A percentile compares a stretch with the other conserved stretches of the same genome.
phyloP scores from a whole-genome alignment of 1,140 invertebrate species.

The Limonius californicus region DNA sequence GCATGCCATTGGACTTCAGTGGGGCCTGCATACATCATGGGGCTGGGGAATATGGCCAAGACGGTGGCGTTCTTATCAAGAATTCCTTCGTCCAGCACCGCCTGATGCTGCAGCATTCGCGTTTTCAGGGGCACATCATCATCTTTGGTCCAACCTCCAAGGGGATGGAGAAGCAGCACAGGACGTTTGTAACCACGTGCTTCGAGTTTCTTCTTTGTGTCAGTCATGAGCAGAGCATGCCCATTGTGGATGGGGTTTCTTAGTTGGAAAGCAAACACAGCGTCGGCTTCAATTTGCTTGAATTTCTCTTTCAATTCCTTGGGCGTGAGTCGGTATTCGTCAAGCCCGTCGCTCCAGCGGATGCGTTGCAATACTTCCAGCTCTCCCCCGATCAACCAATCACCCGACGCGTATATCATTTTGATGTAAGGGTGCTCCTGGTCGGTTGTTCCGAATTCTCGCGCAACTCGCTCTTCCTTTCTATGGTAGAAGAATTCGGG shows the following conservation, averaged over 20 bases:
- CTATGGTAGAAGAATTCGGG: conserved; percentile 94
- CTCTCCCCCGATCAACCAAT: conserved; percentile 95
- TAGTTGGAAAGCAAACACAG: conserved; percentile 97
- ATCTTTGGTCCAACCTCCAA: conserved; percentile 98
- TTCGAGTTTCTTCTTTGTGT: conserved; percentile 79
- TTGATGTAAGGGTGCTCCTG: conserved; percentile 90
- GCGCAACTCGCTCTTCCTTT: conserved; percentile 88
- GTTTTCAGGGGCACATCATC: conserved; percentile 91
- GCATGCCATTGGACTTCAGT: conserved; percentile 99
- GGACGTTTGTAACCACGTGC: conserved; percentile 91
- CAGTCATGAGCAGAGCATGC: conserved; percentile 96
- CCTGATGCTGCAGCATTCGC: conserved; percentile 79
- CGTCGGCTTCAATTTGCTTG: conserved; percentile 83
- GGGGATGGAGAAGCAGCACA: conserved; percentile 90
- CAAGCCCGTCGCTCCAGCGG: conserved; percentile 92
- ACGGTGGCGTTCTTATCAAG: conserved; percentile 83
- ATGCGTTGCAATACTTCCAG: conserved; percentile 89
- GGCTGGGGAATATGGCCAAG: conserved; percentile 98
- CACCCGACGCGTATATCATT: conserved; percentile 89
- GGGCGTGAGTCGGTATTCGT: conserved; percentile 91
- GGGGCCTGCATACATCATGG: conserved; percentile 99
- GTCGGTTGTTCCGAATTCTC: conserved; percentile 92
- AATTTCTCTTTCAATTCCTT: conserved; percentile 86
- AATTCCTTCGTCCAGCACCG: conserved; percentile 83
- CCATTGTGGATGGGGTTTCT: conserved; percentile 99